Base-by-base conservation (phyloP, 2,113 vertebrate species). In the Erinaceus europaeus region DNA sequence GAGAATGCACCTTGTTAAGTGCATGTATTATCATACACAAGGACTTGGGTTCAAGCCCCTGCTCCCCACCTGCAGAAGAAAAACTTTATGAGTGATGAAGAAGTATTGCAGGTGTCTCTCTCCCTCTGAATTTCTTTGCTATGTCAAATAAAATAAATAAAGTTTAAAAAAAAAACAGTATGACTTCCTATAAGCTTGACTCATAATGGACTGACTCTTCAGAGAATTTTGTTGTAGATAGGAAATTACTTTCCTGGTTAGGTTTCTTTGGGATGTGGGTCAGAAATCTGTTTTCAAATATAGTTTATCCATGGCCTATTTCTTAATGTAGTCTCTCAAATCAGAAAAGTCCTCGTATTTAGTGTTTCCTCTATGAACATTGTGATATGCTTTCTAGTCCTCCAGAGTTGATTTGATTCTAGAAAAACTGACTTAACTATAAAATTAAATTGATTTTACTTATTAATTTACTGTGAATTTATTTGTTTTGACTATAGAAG, bases 361-460 rank as follows among this genome's bases (percentile, higher is more conserved):
- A 25, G 14, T 13, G 3, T 44, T 34, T 6, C 8, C 25, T 86
- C 14, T 74, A 29, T 89, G 62, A 81, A 80, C 17, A 72, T 55
- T 0, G 0, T 0, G 13, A 38, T 55, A 4, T 14, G 9, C 46
- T 12, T 69, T 38, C 38, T 64, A 69, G 18, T 15, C 90, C 21
- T 57, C 5, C 10, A 80, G 72, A 72, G 11, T 73, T 68, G 9
- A 53, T n/a, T 64, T 46, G 18, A 34, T 55, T 13, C 14, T 69
- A 27, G 34, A 40, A 27, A 36, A 25, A 53, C 44, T 14, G 21
- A 55, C n/a, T 36, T 52, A 9, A 14, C 15, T 23, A 12, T 12
- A 59, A 57, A 84, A 46, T 64, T 23, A 77, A 77, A 53, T 86
- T 42, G 18, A 74, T 10, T 86, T 90, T 71, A n/a, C 40, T 91